Evolutionary conservation across 2,888 invertebrate species (phyloP).

Genomic region (Phengaris arion): DNA sequence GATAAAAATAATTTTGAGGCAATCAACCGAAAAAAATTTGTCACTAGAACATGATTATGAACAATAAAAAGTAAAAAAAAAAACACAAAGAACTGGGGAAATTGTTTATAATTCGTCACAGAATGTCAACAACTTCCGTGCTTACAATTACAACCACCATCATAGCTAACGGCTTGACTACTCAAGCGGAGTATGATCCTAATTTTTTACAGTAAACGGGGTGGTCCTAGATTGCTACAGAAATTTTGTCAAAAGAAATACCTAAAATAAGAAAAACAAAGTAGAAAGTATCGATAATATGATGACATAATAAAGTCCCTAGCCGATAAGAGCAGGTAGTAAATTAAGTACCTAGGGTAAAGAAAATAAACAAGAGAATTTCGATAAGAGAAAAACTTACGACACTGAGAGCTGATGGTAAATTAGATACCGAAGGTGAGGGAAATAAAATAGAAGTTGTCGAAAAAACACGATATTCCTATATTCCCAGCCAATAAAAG

Average conservation of each 20-base stretch:
- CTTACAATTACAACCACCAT: not conserved
- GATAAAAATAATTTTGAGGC: not conserved
- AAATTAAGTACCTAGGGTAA: too few species aligned
- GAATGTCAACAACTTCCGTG: not conserved
- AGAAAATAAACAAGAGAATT: too few species aligned
- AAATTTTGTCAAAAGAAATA: too few species aligned
- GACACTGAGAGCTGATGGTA: too few species aligned
- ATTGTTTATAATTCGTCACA: not conserved
- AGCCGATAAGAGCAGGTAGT: too few species aligned
- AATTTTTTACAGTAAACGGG: not conserved
- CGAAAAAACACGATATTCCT: too few species aligned
- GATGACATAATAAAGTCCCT: not conserved
- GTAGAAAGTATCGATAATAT: not conserved
- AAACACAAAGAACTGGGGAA: not conserved
- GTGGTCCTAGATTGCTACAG: not conserved
- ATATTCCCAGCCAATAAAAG: not conserved
- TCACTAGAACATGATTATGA: not conserved
- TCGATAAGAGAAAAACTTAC: too few species aligned
- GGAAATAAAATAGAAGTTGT: too few species aligned
- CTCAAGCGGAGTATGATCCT: slow-evolving; percentile 4
- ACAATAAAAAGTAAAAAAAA: not conserved
- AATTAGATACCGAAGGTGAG: too few species aligned
- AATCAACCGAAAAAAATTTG: slow-evolving; percentile 2
- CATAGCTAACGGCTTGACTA: not conserved
- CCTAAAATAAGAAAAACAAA: not conserved